Evolutionary conservation across 2,888 invertebrate genomes (phyloP), one percentile per base, ranked within the genome.

Genomic region (Trichogramma evanescens): DNA sequence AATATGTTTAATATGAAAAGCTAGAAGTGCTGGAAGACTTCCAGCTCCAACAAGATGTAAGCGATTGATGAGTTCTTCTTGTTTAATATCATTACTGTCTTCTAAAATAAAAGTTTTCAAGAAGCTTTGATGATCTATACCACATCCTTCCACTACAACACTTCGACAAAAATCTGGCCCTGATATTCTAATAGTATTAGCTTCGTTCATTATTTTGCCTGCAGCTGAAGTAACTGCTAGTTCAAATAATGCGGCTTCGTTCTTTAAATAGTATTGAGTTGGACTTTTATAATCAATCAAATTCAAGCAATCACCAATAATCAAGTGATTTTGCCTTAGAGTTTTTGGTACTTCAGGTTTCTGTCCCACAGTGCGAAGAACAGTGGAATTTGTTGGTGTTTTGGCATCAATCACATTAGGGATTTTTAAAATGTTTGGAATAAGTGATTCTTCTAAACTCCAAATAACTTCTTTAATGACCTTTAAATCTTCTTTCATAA

Each of bases 121-220:
- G 1, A 82, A 78, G 67, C 86, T 79, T 3, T 82, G 80, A 49
- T 84, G 83, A 70, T 86, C 80, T 43, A 79, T 71, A 3, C 87
- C 87, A 69, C 86, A 84, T 53, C 89, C 91, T 79, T 93, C 91
- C 5, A 90, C 79, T 4, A 93, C 79, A 2, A 89, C 78, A 71
- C 88, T 89, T 58, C 88, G 85, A 5, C 84, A 82, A 78, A 93
- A 91, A 78, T 93, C 91, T 1, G 91, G 82, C 74, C 90, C 91
- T 0, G 87, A 85, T 68, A 89, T 85, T 70, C 86, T 85, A 0
- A 82, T 73, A 71, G 84, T 89, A n/a, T 82, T 78, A 8, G 78
- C 74, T 1, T 81, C 75, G 38, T 79, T 76, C 5, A 84, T 70
- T 56, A 78, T 72, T 54, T 79, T 72, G 1, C 78, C 73, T 8